phyloP scores from a whole-genome alignment of 2,888 invertebrate genomes.

The Pseudeuparius sepicola region DNA sequence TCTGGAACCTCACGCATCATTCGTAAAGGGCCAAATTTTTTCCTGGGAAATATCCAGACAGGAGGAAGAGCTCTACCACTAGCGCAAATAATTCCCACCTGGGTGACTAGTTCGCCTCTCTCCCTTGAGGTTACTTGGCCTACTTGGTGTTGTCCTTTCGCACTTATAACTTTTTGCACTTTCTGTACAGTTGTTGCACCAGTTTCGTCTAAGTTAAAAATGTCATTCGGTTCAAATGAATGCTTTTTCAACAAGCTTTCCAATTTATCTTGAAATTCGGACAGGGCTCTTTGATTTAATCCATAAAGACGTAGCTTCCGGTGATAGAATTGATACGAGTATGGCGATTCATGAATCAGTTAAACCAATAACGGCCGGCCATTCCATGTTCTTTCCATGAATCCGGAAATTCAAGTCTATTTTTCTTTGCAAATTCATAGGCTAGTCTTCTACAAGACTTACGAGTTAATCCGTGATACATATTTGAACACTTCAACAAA shows the following conservation, averaged over 20 bases:
- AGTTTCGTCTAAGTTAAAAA: constrained; percentile 17
- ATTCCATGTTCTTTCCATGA: too few species aligned
- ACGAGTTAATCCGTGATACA: constrained; percentile 11
- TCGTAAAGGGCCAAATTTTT: constrained; percentile 14
- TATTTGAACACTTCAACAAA: constrained; percentile 6
- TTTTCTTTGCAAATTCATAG: constrained; percentile 5
- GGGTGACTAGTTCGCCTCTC: constrained; percentile 19
- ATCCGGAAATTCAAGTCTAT: constrained; percentile 4
- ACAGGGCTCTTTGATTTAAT: constrained; percentile 25
- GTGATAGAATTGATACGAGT: constrained; percentile 11
- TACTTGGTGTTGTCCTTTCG: constrained; percentile 14
- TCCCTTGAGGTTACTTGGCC: constrained; percentile 18
- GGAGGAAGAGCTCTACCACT: constrained; percentile 17
- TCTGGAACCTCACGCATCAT: too few species aligned
- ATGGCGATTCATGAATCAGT: constrained; percentile 12
- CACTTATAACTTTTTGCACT: constrained; percentile 6
- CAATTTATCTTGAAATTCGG: constrained; percentile 10
- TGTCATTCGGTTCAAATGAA: constrained; percentile 20
- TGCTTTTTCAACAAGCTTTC: constrained; percentile 20
- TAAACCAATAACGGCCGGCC: constrained; percentile 16
- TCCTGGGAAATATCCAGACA: constrained; percentile 17
- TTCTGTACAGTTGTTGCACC: constrained; percentile 23
- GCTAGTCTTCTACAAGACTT: constrained; percentile 4
- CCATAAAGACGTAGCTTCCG: constrained; percentile 28
- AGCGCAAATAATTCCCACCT: constrained; percentile 17